Evolutionary conservation across 2,797 vertebrate species (phyloP).

Genomic region (Mormyrus hasselquistii): DNA sequence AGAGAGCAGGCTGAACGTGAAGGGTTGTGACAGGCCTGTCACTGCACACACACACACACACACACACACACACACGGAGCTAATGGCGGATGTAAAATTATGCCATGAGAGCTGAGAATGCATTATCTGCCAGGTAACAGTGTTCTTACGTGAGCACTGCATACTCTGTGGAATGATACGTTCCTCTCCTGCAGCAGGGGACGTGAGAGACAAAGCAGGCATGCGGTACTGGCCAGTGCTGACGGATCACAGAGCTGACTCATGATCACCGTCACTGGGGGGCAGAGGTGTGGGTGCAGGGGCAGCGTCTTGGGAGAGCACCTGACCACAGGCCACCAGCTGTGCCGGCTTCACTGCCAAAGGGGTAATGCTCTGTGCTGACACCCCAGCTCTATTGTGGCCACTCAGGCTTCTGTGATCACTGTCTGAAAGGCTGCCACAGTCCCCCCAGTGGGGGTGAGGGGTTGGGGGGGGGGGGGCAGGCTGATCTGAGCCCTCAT

Average conservation of each 20-base stretch:
- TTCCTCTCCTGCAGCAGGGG: not conserved
- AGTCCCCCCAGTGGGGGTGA: not conserved
- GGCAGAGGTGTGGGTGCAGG: not conserved
- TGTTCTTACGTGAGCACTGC: not conserved
- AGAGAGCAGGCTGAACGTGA: not conserved
- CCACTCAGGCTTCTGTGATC: conserved; percentile 11
- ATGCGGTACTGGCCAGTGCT: not conserved
- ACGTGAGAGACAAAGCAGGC: not conserved
- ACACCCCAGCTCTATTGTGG: conserved; percentile 1
- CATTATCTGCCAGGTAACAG: conserved; percentile 15
- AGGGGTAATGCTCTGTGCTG: conserved; percentile 7
- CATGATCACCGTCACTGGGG: not conserved
- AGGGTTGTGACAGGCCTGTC: not conserved
- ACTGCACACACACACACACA: not conserved
- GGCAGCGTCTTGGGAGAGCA: not conserved
- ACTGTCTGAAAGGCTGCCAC: conserved; percentile 7
- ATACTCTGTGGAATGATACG: not conserved
- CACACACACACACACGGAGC: not conserved
- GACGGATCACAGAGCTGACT: conserved; percentile 17
- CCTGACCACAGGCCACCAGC: conserved; percentile 8
- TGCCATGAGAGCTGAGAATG: not conserved
- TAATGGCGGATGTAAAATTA: not conserved
- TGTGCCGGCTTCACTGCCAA: conserved; percentile 13
- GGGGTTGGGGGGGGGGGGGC: not conserved
- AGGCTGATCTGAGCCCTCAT: conserved; percentile 3